These are phyloP conservation scores for Rutpela maculata DNA, from an alignment of 2,888 invertebrate species.

Conservation along the genomic window DNA sequence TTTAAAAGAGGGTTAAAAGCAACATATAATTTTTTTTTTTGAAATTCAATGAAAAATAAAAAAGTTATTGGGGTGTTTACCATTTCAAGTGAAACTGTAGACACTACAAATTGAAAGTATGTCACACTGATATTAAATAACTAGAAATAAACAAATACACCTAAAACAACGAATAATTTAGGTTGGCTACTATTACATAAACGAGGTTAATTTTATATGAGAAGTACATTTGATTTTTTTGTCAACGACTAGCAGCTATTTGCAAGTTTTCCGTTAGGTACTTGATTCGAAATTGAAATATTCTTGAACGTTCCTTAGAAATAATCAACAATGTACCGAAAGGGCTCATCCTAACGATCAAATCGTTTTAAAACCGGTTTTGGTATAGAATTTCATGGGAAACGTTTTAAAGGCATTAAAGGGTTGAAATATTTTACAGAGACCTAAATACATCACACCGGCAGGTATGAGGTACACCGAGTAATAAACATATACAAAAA, in stretches of 20 bases:
- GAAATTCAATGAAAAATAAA: too few species aligned
- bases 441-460: conserved; percentile 19
- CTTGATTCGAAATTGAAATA: conserved; percentile 20
- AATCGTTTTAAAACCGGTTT: conserved; percentile 43
- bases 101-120: too few species aligned
- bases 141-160: too few species aligned
- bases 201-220: neutral
- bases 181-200: neutral
- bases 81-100: too few species aligned
- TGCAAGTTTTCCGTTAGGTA: conserved; percentile 38
- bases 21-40: too few species aligned
- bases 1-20: too few species aligned
- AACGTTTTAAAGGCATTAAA: conserved; percentile 28
- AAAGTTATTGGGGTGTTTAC: too few species aligned
- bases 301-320: conserved; percentile 32
- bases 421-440: conserved; percentile 36
- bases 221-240: neutral
- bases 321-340: conserved; percentile 30
- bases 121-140: too few species aligned
- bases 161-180: too few species aligned
- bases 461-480: conserved; percentile 31
- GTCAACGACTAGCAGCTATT: neutral
- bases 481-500: conserved; percentile 21
- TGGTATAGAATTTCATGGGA: conserved; percentile 46
- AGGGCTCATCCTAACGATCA: conserved; percentile 45